phyloP scores from a whole-genome alignment of 2,113 vertebrate species.

The Urocolius indicus region DNA sequence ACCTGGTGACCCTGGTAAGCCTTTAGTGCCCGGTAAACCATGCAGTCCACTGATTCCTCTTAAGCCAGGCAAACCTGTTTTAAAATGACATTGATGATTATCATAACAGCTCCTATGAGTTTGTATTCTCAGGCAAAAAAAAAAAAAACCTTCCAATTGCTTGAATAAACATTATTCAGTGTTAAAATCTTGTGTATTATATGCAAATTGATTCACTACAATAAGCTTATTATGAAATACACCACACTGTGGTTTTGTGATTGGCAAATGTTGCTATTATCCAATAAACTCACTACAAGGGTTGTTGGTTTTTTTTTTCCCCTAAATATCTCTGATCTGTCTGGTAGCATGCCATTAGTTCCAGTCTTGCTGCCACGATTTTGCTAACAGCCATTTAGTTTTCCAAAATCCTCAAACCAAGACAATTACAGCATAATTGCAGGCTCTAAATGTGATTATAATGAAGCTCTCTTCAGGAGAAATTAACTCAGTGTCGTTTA shows the following conservation, averaged over 20 bases:
- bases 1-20: slow-evolving; percentile 87
- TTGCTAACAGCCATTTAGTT: neutral
- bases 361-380: neutral
- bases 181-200: neutral
- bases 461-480: neutral
- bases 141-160: neutral
- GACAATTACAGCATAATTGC: neutral
- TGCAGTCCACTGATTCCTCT: slow-evolving; percentile 84
- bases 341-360: slow-evolving; percentile 10
- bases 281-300: neutral
- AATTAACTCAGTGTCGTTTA: neutral
- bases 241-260: neutral
- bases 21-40: slow-evolving; percentile 86
- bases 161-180: neutral
- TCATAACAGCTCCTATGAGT: neutral
- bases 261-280: neutral
- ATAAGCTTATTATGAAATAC: neutral
- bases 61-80: slow-evolving; percentile 85
- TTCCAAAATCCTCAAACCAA: slow-evolving; percentile 13
- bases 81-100: neutral
- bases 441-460: slow-evolving; percentile 1
- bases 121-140: neutral
- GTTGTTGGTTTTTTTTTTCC: neutral
- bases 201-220: neutral
- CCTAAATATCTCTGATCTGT: neutral